Base-by-base conservation (phyloP, 2,888 invertebrate species). In the Mythimna pallens region DNA sequence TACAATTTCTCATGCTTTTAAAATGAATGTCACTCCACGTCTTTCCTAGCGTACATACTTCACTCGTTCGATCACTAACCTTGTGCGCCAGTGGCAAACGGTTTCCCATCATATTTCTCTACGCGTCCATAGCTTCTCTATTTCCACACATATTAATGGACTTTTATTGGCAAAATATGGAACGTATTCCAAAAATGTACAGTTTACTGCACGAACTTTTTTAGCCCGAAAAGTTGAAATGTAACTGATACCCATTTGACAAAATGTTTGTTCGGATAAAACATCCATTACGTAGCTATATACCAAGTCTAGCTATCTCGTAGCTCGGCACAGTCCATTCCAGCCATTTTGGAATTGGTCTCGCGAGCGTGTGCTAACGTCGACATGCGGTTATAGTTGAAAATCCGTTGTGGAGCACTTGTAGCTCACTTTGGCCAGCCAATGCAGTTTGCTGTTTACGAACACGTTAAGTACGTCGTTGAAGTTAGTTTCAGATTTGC, bases 101-200 rank as follows among this genome's bases (percentile, higher is more conserved):
- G 61, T 58, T 80, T 70, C 62, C 67, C 36, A 70, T 74, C 73
- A 80, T 82, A 82, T 83, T 82, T 78, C 76, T 80, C 76, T 80
- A 63, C 71, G 10, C 66, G 54, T 75, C 64, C 65, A 74, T 63
- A 64, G 65, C 47, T 64, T 55, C 69, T 67, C 71, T 69, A 58
- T 70, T 72, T 76, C 65, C 57, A 25, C 72, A 47, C 69, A 71
- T 69, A 73, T 79, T 72, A 67, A 75, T 75, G 69, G 58, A 40
- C 70, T 70, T 75, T 81, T 58, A 57, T 52, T 66, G 25, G 66
- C 61, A 78, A 83, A 59, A 67, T 71, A 69, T 69, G 54, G 12
- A 40, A 25, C 58, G 14, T 3, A 55, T 36, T 52, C 40, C 5
- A 47, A 69, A 70, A 71, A 59, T 59, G 30, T 69, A 75, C 65